A percentile compares a stretch with the other conserved stretches of the same genome.
These are phyloP conservation scores for Diorhabda sublineata DNA, from an alignment of 1,140 invertebrate genomes.

Conservation along the genomic window DNA sequence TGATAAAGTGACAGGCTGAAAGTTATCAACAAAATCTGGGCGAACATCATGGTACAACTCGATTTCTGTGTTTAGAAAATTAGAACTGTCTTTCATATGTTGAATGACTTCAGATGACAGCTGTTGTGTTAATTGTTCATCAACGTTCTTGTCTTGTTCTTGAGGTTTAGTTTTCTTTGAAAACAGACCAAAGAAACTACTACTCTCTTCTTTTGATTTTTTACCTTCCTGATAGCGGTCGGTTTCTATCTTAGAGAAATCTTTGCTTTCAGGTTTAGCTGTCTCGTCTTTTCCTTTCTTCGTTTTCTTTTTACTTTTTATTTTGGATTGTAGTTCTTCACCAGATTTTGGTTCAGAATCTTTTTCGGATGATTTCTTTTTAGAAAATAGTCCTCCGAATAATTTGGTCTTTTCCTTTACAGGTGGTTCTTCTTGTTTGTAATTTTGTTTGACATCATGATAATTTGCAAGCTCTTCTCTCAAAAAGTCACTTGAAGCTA, in stretches of 20 bases:
- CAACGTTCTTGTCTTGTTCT: conserved; percentile 16
- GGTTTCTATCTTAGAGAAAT: conserved; percentile 34
- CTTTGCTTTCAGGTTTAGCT: conserved; percentile 26
- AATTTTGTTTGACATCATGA: conserved; percentile 24
- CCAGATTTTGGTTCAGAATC: conserved; percentile 5
- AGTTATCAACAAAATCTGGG: conserved; percentile 8
- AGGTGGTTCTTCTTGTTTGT: conserved; percentile 1
- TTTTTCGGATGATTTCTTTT: conserved; percentile 29
- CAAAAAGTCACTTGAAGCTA: conserved; percentile 20
- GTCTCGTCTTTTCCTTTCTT: conserved; percentile 11
- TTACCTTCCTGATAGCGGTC: conserved; percentile 30
- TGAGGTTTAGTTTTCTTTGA: conserved; percentile 32
- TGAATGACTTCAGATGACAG: conserved; percentile 4
- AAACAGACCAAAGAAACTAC: conserved; percentile 29
- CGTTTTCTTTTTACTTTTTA: conserved; percentile 7
- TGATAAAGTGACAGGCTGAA: neutral
- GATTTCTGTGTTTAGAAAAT: conserved; percentile 33
- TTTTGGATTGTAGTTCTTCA: conserved; percentile 13
- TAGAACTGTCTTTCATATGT: conserved; percentile 23
- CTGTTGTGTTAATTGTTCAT: conserved; percentile 4
- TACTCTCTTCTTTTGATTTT: conserved; percentile 19
- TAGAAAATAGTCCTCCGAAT: conserved; percentile 28
- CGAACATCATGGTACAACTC: conserved; percentile 28
- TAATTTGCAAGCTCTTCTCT: conserved; percentile 25
- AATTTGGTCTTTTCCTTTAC: conserved; percentile 21